These are phyloP conservation scores for Meandrusa payeni DNA, from an alignment of 2,888 invertebrate species.

Conservation along the genomic window DNA sequence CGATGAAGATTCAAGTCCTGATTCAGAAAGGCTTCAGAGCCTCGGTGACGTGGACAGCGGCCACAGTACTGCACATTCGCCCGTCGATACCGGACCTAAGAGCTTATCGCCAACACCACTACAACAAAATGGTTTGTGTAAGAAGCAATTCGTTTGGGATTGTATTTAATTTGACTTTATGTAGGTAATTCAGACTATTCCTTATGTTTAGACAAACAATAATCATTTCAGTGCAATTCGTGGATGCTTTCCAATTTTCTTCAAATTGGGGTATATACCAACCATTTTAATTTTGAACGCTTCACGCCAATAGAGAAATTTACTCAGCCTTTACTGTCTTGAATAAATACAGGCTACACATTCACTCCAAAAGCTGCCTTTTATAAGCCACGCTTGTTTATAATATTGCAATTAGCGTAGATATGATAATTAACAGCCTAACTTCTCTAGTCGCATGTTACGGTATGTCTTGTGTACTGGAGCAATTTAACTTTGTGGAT, in stretches of 20 bases:
- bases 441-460: constrained; percentile 9
- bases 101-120: constrained; percentile 89
- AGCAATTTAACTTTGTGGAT: constrained; percentile 2
- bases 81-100: constrained; percentile 90
- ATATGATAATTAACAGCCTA: constrained; percentile 3
- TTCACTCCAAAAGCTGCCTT: constrained; percentile 6
- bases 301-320: constrained; percentile 14
- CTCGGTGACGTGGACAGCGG: constrained; percentile 91
- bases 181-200: constrained; percentile 2
- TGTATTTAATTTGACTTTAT: constrained; percentile 1
- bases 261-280: constrained; percentile 24
- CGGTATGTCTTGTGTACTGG: constrained; percentile 4
- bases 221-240: constrained; percentile 26
- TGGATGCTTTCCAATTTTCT: constrained; percentile 25
- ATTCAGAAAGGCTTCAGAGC: constrained; percentile 90
- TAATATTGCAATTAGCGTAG: constrained; percentile 4
- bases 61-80: constrained; percentile 95
- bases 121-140: constrained; percentile 67
- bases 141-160: constrained; percentile 1
- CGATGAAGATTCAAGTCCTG: constrained; percentile 92
- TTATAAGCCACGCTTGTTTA: constrained; percentile 15
- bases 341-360: constrained; percentile 6
- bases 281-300: constrained; percentile 11
- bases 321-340: neutral
- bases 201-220: constrained; percentile 17